phyloP scores from a whole-genome alignment of 2,113 vertebrate species.

The Mugil cephalus region DNA sequence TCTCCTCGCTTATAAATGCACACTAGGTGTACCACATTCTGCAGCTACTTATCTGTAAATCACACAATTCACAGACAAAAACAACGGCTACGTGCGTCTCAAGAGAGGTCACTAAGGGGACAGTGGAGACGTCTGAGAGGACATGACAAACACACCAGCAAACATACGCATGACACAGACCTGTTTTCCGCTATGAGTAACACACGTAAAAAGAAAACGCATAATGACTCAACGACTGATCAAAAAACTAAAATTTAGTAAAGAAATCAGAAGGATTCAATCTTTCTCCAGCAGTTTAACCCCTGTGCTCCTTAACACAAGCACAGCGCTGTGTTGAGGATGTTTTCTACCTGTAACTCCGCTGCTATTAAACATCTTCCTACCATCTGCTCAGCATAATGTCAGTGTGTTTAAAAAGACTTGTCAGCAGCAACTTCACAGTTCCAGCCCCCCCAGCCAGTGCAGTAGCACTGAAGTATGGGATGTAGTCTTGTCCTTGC shows the following conservation, averaged over 20 bases:
- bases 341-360: constrained; percentile 35
- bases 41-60: constrained; percentile 6
- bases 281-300: neutral
- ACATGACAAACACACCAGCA: constrained; percentile 9
- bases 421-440: constrained; percentile 40
- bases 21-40: neutral
- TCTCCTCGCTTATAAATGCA: neutral
- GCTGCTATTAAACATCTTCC: constrained; percentile 14
- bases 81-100: constrained; percentile 15
- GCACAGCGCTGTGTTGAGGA: neutral
- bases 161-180: neutral
- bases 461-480: constrained; percentile 14
- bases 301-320: constrained; percentile 2
- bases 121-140: constrained; percentile 22
- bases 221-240: neutral
- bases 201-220: neutral
- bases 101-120: constrained; percentile 15
- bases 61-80: constrained; percentile 6
- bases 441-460: neutral
- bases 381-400: constrained; percentile 35
- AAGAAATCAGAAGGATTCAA: neutral
- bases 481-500: constrained; percentile 33
- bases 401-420: constrained; percentile 27
- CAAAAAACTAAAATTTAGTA: neutral
- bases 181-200: neutral